Evolutionary conservation across 2,113 vertebrate species (phyloP), one percentile per base, ranked within the genome.

Genomic region (Mirounga angustirostris): DNA sequence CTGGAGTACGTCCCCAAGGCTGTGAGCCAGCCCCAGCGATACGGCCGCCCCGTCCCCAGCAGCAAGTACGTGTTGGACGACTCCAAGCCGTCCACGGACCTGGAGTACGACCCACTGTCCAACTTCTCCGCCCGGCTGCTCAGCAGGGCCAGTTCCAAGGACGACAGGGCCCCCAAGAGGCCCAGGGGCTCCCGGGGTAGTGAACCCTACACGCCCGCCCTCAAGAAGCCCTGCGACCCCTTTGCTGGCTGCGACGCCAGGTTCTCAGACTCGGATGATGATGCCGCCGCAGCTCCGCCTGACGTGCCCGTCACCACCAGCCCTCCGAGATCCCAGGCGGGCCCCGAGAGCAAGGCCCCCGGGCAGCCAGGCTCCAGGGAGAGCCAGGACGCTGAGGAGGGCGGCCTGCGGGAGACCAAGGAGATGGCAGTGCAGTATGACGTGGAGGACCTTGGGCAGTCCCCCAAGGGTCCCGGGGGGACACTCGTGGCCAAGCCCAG

Each of bases 91-190:
- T 98, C 99, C 24, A 99, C 99, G 0, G 99, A 99, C 97, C 98
- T 99, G 98, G 99, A 99, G 88, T 99, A 99, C 0, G 99, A 99
- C 91, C 99, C 99, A 0, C 99, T 99, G 30, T 99, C 99, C 16
- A 99, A 99, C 98, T 99, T 99, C 92, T 99, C 99, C 0, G 99
- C 99, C 52, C 99, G 99, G 86, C 99, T 99, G 0, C 93, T 99
- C 59, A 97, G 92, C 95, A 99, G 99, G 96, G 98, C 94, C 76
- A 95, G 96, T 0, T 13, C 69, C 40, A 99, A 98, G 85, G 98
- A 99, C 0, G 92, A 98, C 28, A 97, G 95, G 61, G 98, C 87
- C 13, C 82, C 96, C 95, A 99, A 98, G 84, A 97, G 97, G 58
- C 97, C 90, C 16, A 76, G 98, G 69, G 96, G 36, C 3, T 36